Base-by-base conservation (phyloP, 1,140 invertebrate genomes). In the Tetragnatha versicolor region DNA sequence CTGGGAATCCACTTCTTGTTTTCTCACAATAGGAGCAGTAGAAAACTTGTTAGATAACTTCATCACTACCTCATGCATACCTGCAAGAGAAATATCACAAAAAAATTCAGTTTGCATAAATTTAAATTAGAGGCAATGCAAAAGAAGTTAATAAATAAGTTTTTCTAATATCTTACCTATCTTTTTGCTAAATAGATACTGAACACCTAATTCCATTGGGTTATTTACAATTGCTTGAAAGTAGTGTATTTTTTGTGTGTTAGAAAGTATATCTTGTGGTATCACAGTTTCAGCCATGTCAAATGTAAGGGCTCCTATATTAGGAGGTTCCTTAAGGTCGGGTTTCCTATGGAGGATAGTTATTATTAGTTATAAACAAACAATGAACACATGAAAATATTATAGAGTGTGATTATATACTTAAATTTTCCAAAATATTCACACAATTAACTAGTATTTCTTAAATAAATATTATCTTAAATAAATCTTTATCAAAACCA, bases 1-100 rank as follows among this genome's bases (percentile, higher is more conserved):
- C 33, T 83, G 81, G n/a, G 80, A 75, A 20, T 78, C 78, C n/a
- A 83, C 73, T 51, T 68, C 47, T 55, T 69, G 63, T 20, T 39
- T 70, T 51, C 73, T 31, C 4, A 70, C 17, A n/a, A 80, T 31
- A 27, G 70, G 61, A 12, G 31, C 22, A 17, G 72, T 39, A 17
- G 73, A 66, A 70, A 73, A 70, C n/a, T 77, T 65, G 39, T 70
- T 80, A 7, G 63, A 66, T 39, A 80, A 22, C 35, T 76, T 66
- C 70, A 70, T 69, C 25, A 60, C 39, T 37, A 79, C 76, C 47
- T 79, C 76, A 35, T 79, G 76, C 76, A 79, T 79, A 27, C 76
- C 73, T 77, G 33, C 9, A 69, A 37, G 31, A 47, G 5, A 39
- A 1, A 27, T 37, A 39, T 0, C 2, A 17, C 3, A 55, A 27